Evolutionary conservation across 1,140 invertebrate species (phyloP).

Genomic region (Temnothorax nylanderi): DNA sequence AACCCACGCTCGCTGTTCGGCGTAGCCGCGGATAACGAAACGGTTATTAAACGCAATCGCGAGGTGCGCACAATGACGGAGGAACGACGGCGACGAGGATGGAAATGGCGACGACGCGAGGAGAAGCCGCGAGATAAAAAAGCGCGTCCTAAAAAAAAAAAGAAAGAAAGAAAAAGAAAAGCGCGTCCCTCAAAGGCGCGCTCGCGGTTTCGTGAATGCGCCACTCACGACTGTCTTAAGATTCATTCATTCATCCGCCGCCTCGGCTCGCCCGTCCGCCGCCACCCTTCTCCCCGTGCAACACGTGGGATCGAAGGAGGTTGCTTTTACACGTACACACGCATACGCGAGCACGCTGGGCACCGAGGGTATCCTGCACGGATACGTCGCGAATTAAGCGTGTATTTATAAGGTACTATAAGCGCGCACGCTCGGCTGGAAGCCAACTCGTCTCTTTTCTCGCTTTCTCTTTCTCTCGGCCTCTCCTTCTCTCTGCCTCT

Average conservation of each 20-base stretch:
- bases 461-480: conserved; percentile 56
- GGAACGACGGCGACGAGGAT: not conserved
- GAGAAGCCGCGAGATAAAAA: conserved; percentile 9
- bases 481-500: conserved; percentile 13
- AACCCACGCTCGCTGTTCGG: not conserved
- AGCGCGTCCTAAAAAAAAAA: conserved; percentile 21
- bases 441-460: conserved; percentile 54
- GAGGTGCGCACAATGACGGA: not conserved
- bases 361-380: conserved; percentile 33
- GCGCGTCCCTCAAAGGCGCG: conserved; percentile 64
- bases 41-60: conserved; percentile 3
- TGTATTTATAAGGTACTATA: conserved; percentile 50
- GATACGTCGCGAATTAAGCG: conserved; percentile 34
- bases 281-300: conserved; percentile 54
- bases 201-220: conserved; percentile 79
- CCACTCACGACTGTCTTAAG: conserved; percentile 82
- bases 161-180: not conserved
- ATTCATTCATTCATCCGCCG: conserved; percentile 84
- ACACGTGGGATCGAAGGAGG: conserved; percentile 53
- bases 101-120: conserved; percentile 5
- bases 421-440: conserved; percentile 25
- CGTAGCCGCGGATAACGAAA: not conserved
- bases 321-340: conserved; percentile 57
- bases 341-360: not conserved
- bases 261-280: conserved; percentile 69